Evolutionary conservation across 2,888 invertebrate species (phyloP), one percentile per base, ranked within the genome.

Genomic region (Trichopoda pennipes): DNA sequence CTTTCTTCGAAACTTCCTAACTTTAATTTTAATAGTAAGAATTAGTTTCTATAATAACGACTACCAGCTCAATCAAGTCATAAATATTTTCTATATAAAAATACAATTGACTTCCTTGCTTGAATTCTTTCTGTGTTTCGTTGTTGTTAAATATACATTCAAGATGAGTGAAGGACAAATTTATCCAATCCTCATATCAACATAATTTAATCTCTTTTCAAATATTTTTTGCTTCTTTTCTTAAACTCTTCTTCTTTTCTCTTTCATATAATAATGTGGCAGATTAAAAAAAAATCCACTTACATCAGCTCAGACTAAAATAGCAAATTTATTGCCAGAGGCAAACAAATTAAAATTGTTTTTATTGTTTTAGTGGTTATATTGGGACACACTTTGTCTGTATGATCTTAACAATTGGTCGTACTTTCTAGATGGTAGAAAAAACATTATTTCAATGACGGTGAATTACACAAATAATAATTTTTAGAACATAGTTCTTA

Each of bases 101-200:
- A 28, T 28, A 28, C 23, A 28, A 2, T 28, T 28, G 28, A 28
- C 28, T 28, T 28, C 6, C 4, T 8, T 28, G 28, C 4, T 8
- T 28, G 28, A 28, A 23, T 42, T 49, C 70, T 77, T 28, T 42
- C 56, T 58, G 63, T 77, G 64, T 49, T 32, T 4, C n/a, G 21
- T 17, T 9, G 19, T 1, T 35, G 3, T 0, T 23, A 14, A 3
- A 19, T 21, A 56, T 8, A 58, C 38, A 51, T 56, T 56, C 10
- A 8, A 49, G 16, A 69, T 55, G 19, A 55, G 69, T 63, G 63
- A 64, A 70, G 77, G 77, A 77, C 70, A 77, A 77, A 77, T 64
- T 77, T 70, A 64, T 56, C 70, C 70, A 70, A 70, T 64, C 70
- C 49, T 77, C 35, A 23, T 77, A 77, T 77, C 70, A 70, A 38